A percentile compares a stretch with the other conserved stretches of the same genome.
phyloP scores from a whole-genome alignment of 2,888 invertebrate genomes.

The Drosophila anomalipes region DNA sequence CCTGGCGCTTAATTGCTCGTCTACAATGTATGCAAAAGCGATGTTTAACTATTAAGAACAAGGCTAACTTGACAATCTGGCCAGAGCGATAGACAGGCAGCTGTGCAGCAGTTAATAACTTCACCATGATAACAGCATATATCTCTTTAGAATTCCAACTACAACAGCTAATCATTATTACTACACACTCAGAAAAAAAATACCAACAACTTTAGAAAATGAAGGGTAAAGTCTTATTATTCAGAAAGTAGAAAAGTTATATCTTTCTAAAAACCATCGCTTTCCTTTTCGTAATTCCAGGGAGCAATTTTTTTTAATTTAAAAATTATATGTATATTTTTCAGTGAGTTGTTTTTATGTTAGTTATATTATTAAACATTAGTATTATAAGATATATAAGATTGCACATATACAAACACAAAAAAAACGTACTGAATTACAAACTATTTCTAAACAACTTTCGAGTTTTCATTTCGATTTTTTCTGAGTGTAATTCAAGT shows the following conservation, averaged over 20 bases:
- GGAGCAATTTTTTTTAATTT: no score
- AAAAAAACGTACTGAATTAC: background rate
- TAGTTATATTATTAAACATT: background rate
- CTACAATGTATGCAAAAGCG: constrained; percentile 61
- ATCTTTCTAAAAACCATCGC: background rate
- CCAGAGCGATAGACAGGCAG: constrained; percentile 15
- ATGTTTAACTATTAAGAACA: constrained; percentile 72
- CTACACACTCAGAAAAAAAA: background rate
- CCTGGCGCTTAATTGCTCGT: constrained; percentile 64
- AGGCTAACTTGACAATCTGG: constrained; percentile 64
- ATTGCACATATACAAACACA: background rate
- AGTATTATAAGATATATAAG: rapidly evolving
- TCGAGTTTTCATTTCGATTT: background rate
- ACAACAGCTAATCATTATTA: background rate
- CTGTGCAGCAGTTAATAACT: constrained; percentile 22
- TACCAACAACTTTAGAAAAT: background rate
- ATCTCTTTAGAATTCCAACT: constrained; percentile 11
- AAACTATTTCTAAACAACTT: background rate
- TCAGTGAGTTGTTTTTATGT: no score
- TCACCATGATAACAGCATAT: constrained; percentile 42
- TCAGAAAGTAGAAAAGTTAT: background rate
- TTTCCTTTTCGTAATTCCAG: background rate
- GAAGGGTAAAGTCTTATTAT: background rate
- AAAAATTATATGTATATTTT: no score
- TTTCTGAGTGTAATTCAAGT: background rate